Evolutionary conservation across 2,888 invertebrate genomes (phyloP).

Genomic region (Pecten maximus): DNA sequence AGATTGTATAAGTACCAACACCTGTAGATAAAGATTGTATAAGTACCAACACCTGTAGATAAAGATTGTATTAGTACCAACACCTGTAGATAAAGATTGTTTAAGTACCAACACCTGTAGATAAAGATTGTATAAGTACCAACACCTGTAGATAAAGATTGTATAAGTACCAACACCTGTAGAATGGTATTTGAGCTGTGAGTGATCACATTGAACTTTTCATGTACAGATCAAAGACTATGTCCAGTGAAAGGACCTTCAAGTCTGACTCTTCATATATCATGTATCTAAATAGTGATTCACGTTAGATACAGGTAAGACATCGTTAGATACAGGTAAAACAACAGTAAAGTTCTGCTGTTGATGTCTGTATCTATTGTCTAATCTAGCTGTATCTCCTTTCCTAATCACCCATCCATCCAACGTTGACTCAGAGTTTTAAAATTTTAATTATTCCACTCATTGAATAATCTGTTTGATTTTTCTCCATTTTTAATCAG

Average conservation of each 20-base stretch:
- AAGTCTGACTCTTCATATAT: background rate
- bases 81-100: no score
- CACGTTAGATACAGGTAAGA: background rate
- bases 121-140: no score
- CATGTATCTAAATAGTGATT: background rate
- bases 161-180: no score
- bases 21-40: no score
- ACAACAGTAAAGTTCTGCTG: background rate
- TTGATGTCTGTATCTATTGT: background rate
- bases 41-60: no score
- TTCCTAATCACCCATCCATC: background rate
- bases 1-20: no score
- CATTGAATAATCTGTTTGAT: constrained; percentile 1
- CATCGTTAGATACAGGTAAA: background rate
- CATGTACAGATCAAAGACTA: no score
- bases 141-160: no score
- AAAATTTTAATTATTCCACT: background rate
- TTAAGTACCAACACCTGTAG: no score
- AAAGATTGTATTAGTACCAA: no score
- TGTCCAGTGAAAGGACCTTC: background rate
- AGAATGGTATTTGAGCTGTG: no score
- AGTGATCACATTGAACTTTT: no score
- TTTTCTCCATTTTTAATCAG: background rate
- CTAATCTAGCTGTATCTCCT: background rate
- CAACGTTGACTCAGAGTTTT: background rate